These are phyloP conservation scores for Alloplasta piceator DNA, from an alignment of 2,888 invertebrate species.

Conservation along the genomic window DNA sequence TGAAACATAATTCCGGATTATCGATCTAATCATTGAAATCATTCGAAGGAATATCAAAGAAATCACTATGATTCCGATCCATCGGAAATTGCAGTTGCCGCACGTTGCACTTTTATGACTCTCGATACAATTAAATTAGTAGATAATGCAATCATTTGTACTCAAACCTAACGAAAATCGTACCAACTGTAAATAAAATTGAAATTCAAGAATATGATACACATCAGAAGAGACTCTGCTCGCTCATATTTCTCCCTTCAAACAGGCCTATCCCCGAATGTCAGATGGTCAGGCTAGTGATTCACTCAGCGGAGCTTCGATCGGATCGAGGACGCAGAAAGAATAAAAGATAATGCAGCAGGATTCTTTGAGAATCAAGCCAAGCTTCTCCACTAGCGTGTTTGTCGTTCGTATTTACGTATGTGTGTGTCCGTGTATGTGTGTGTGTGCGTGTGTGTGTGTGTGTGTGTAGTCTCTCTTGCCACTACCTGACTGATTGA, in stretches of 20 bases:
- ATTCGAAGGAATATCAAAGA: not conserved
- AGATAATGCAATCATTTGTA: too few relatives aligned
- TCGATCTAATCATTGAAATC: constrained; percentile 21
- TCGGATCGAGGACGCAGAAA: constrained; percentile 68
- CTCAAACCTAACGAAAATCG: too few relatives aligned
- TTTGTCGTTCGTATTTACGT: constrained; percentile 64
- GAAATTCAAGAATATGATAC: too few relatives aligned
- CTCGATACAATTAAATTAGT: too few relatives aligned
- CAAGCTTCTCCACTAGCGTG: too few relatives aligned
- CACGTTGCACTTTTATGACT: too few relatives aligned
- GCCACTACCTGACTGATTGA: constrained; percentile 82
- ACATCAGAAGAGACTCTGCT: too few relatives aligned
- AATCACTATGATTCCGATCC: too few relatives aligned
- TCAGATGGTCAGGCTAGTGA: constrained; percentile 77
- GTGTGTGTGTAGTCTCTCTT: constrained; percentile 57
- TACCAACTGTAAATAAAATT: too few relatives aligned
- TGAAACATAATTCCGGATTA: constrained; percentile 15
- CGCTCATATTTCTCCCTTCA: too few relatives aligned
- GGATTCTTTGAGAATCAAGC: constrained; percentile 26
- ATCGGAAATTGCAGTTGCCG: too few relatives aligned
- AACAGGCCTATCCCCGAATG: constrained; percentile 64
- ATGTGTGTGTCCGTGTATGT: constrained; percentile 65
- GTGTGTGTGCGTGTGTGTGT: constrained; percentile 65
- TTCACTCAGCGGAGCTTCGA: constrained; percentile 76
- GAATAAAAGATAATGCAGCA: constrained; percentile 44